Evolutionary conservation across 2,797 vertebrate species (phyloP), one percentile per base, ranked within the genome.

Genomic region (Amblyopsis hoosieri): DNA sequence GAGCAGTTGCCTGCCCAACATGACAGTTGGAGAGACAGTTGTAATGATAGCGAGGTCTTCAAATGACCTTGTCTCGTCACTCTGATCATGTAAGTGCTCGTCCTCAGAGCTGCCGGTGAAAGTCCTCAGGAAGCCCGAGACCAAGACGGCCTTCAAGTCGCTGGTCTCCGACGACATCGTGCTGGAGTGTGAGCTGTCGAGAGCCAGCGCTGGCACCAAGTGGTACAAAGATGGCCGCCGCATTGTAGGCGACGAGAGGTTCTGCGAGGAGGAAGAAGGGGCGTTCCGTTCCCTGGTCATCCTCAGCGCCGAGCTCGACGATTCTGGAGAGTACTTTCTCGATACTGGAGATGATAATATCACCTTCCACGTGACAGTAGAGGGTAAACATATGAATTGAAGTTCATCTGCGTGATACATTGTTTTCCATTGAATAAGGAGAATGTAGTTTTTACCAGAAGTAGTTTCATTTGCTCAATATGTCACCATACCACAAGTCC

Each of bases 151-250:
- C 1, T 72, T 85, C 17, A 83, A 48, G 59, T 93, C 89, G 64
- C 61, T 29, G 63, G 83, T 93, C 57, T 93, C 92, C 5, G 93
- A 95, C 51, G 95, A 97, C 78, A 88, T 97, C 29, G 93, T 92
- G 71, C 83, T 99, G 79, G 95, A 94, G 69, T 96, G 96, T 67
- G 90, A 91, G 69, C 93, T 99, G 66, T 98, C 96, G 0, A 85
- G 92, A 0, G 70, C 87, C n/a, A 91, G 90, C 0, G 91, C 72
- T 2, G 75, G 88, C 0, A 84, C 93, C 71, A 95, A 93, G 66
- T 99, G 97, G 96, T 97, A 95, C 90, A 99, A 97, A 80, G 89
- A 96, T 0, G 92, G 93, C 60, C 86, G 92, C 74, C 94, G 92
- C 10, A 67, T 98, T 65, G 86, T 89, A n/a, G 94, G 85, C 50